Percentiles rank a stretch among this genome's conserved stretches.
Evolutionary conservation across 2,113 vertebrate species (phyloP).

Genomic region (Nothocercus julius): DNA sequence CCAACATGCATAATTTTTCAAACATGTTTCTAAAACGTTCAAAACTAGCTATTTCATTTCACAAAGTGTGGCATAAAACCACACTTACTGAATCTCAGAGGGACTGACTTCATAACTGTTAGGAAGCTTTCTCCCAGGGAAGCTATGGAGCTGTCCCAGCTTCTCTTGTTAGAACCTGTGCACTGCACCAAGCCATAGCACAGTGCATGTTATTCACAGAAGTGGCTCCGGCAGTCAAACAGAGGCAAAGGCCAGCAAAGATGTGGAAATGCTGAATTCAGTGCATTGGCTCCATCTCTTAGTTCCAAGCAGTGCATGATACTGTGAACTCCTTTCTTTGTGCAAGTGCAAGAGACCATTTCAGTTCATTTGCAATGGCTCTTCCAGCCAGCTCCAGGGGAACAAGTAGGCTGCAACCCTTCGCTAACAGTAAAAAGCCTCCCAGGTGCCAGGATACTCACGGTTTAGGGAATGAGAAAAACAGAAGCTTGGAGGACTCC

Average conservation of each 20-base stretch:
- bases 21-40: not conserved
- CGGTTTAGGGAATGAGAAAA: not conserved
- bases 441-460: not conserved
- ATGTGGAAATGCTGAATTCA: not conserved
- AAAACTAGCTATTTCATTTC: not conserved
- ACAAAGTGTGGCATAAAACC: not conserved
- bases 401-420: not conserved
- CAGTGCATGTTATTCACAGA: not conserved
- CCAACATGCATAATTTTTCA: not conserved
- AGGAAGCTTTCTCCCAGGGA: not conserved
- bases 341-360: not conserved
- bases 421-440: not conserved
- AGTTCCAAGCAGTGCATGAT: not conserved
- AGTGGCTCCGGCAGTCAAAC: not conserved
- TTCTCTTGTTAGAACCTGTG: not conserved
- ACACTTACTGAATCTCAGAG: not conserved
- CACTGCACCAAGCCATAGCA: not conserved
- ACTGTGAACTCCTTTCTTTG: not conserved
- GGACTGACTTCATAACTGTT: not conserved
- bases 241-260: not conserved
- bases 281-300: not conserved
- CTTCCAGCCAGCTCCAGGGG: not conserved
- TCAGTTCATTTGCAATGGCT: not conserved
- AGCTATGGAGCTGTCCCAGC: not conserved
- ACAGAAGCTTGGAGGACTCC: not conserved